Evolutionary conservation across 2,797 vertebrate genomes (phyloP), one percentile per base, ranked within the genome.

Genomic region (Podargus strigoides): DNA sequence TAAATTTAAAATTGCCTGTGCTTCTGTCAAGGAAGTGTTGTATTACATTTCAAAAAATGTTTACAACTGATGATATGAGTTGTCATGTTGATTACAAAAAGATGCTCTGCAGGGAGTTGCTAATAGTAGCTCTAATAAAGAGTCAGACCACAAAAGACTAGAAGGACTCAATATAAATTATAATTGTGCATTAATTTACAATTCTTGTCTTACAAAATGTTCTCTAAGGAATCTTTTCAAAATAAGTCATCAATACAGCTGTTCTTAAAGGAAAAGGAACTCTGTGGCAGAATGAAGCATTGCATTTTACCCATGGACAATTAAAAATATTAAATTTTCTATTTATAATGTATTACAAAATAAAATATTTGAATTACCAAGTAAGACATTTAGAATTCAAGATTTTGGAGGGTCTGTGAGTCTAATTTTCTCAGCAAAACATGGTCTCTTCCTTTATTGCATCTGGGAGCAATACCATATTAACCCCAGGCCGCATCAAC

Each of bases 81-180:
- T 96, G 93, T 91, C 89, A 92, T 87, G 91, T 75, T 96, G 87
- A 92, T 96, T 93, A 91, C 66, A 92, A 87, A 87, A 87, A 75
- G 73, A 75, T 7, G 36, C 39, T 96, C 91, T 87, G 36, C 85
- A 66, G 94, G 73, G 94, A 96, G 55, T 73, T 93, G 73, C 85
- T 95, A 95, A 93, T 91, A 92, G 85, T 91, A 78, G 68, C 66
- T 93, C 46, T 94, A 89, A 85, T 85, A 85, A 77, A 90, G 63
- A 88, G 36, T 90, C 59, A 90, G 64, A 70, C 18, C 41, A 72
- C 87, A 84, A 92, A 94, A 89, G 53, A 87, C n/a, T 75, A 84
- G 73, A 85, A 89, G 37, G 58, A 84, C 26, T 85, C 47, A 56
- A 62, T 81, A 69, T 86, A 91, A 94, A 92, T 93, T 95, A 84